Evolutionary conservation across 2,888 invertebrate genomes (phyloP).

Genomic region (Sisyra nigra): DNA sequence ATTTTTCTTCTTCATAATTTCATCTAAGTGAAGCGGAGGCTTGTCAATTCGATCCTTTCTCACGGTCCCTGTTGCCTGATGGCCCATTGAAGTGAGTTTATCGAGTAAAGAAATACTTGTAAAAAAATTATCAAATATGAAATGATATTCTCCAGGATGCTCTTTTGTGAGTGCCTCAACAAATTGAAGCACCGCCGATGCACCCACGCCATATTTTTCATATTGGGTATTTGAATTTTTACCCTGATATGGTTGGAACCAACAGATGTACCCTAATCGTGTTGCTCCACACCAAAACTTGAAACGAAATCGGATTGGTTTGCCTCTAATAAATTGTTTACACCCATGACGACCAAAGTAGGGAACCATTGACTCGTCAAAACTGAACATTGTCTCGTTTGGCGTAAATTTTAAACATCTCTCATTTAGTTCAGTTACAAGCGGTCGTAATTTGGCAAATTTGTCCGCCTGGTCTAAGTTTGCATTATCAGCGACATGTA

Average conservation of each 20-base stretch:
- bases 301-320: conserved; percentile 18
- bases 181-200: conserved; percentile 13
- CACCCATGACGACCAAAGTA: conserved; percentile 20
- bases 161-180: conserved; percentile 2
- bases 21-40: not conserved
- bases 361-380: conserved; percentile 22
- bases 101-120: not conserved
- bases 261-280: conserved; percentile 14
- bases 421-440: conserved; percentile 15
- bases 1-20: conserved; percentile 7
- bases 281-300: conserved; percentile 17
- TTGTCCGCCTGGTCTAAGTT: conserved; percentile 15
- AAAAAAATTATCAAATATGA: conserved; percentile 4
- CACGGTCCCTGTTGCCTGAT: not conserved
- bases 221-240: conserved; percentile 9
- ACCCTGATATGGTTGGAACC: conserved; percentile 14
- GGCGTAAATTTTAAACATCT: conserved; percentile 16
- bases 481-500: conserved; percentile 18
- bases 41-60: conserved; percentile 2
- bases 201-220: conserved; percentile 7
- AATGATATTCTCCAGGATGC: too few species aligned
- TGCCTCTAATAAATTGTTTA: conserved; percentile 17
- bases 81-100: not conserved
- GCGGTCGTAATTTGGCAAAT: conserved; percentile 17
- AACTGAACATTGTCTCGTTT: conserved; percentile 16